Percentiles rank a stretch among this genome's conserved stretches.
Evolutionary conservation across 2,888 invertebrate species (phyloP).

Genomic region (Philhelius pedissequus): DNA sequence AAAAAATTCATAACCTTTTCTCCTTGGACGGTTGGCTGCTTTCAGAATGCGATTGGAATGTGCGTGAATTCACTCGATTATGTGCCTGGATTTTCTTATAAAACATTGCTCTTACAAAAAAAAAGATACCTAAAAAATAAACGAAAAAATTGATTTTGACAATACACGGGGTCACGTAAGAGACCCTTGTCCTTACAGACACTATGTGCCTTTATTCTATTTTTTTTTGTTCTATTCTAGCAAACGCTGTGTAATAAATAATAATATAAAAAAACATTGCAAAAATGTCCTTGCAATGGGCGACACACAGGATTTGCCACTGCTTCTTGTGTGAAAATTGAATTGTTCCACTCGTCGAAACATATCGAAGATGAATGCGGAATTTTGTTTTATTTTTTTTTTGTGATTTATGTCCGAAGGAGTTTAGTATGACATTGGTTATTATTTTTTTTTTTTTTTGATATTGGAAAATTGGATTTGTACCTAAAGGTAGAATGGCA

Average conservation of each 20-base stretch:
- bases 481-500: constrained; percentile 9
- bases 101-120: neutral
- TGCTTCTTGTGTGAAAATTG: constrained; percentile 63
- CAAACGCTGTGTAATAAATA: constrained; percentile 48
- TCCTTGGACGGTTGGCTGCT: constrained; percentile 40
- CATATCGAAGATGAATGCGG: constrained; percentile 51
- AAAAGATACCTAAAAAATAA: constrained; percentile 8
- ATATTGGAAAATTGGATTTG: constrained; percentile 46
- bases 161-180: constrained; percentile 59
- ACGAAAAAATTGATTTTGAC: constrained; percentile 61
- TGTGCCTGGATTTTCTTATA: constrained; percentile 36
- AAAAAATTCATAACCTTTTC: constrained; percentile 56
- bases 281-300: constrained; percentile 37
- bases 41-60: constrained; percentile 64
- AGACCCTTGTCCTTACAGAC: constrained; percentile 27
- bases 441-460: constrained; percentile 44
- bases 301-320: constrained; percentile 28
- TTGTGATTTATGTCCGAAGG: constrained; percentile 63
- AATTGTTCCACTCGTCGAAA: constrained; percentile 58
- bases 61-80: constrained; percentile 69
- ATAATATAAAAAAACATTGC: constrained; percentile 36
- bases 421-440: constrained; percentile 55
- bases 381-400: constrained; percentile 35
- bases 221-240: constrained; percentile 24
- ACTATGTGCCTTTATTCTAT: constrained; percentile 41